Evolutionary conservation across 2,797 vertebrate species (phyloP).

Genomic region (Hippoglossus hippoglossus): DNA sequence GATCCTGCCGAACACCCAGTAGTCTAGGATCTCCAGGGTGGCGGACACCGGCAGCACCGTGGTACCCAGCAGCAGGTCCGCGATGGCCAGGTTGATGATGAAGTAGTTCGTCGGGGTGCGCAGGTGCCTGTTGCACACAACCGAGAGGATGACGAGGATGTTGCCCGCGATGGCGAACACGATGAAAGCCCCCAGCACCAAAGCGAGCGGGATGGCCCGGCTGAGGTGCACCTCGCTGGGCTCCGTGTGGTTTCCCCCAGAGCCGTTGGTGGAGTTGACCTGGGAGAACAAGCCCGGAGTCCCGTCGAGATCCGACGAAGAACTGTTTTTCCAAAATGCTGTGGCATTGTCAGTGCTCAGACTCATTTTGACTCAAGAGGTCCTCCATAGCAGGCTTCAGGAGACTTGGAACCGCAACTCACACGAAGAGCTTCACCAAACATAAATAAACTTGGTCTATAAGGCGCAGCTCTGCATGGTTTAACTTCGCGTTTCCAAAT

Average conservation of each 20-base stretch:
- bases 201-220: conserved; percentile 90
- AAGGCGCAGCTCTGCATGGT: conserved; percentile 29
- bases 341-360: conserved; percentile 85
- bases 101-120: conserved; percentile 97
- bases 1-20: conserved; percentile 95
- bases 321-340: conserved; percentile 87
- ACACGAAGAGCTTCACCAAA: conserved; percentile 42
- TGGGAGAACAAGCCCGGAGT: conserved; percentile 55
- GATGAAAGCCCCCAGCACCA: conserved; percentile 95
- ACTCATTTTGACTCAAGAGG: conserved; percentile 90
- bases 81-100: conserved; percentile 96
- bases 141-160: conserved; percentile 96
- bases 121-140: conserved; percentile 96
- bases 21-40: conserved; percentile 91
- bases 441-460: conserved; percentile 8
- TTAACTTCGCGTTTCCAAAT: conserved; percentile 24
- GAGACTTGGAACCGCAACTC: conserved; percentile 58
- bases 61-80: conserved; percentile 94
- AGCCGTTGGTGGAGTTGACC: conserved; percentile 84
- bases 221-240: conserved; percentile 83
- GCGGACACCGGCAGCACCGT: conserved; percentile 96
- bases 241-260: conserved; percentile 79
- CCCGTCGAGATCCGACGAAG: conserved; percentile 80
- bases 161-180: conserved; percentile 95
- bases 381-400: conserved; percentile 90